A percentile compares a stretch with the other conserved stretches of the same genome.
Evolutionary conservation across 2,113 vertebrate genomes (phyloP).

Genomic region (Bufo gargarizans): DNA sequence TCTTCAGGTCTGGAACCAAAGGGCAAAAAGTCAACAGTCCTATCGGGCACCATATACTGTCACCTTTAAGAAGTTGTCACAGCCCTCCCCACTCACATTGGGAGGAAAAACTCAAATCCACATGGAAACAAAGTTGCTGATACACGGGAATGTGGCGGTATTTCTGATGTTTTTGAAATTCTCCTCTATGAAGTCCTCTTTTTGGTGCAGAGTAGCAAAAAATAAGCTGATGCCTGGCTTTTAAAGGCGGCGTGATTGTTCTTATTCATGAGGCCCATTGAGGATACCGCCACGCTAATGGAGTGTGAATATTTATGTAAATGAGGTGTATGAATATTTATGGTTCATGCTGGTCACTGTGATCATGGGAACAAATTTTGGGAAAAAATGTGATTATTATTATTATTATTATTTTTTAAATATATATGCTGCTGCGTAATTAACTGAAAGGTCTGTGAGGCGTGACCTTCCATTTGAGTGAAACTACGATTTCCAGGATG

Average conservation of each 20-base stretch:
- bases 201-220: neutral
- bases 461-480: neutral
- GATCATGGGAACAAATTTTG: neutral
- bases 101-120: neutral
- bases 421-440: neutral
- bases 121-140: neutral
- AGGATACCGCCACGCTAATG: neutral
- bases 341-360: neutral
- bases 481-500: neutral
- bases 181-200: neutral
- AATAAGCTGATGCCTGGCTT: neutral
- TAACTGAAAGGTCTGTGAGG: neutral
- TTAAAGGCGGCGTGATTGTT: neutral
- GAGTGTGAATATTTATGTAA: neutral
- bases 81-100: neutral
- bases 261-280: neutral
- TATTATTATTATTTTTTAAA: neutral
- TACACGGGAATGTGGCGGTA: neutral
- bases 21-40: neutral
- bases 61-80: neutral
- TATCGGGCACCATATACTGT: neutral
- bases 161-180: neutral
- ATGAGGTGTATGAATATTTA: neutral
- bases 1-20: neutral
- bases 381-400: neutral